Evolutionary conservation across 2,113 vertebrate species (phyloP).

Genomic region (Serilophus lunatus): DNA sequence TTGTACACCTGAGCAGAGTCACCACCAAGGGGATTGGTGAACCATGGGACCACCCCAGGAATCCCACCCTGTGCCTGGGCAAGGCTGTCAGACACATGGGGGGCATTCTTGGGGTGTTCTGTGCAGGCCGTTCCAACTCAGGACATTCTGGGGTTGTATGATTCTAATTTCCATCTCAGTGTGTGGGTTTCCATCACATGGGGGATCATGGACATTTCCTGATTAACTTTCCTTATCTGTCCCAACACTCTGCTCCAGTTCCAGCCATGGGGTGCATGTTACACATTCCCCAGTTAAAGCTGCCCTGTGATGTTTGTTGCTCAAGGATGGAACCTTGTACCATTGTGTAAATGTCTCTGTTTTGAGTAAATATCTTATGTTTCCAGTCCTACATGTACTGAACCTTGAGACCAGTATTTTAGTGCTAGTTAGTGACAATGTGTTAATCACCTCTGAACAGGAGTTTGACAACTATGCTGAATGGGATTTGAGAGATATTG

Average conservation of each 20-base stretch:
- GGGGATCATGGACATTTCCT: neutral
- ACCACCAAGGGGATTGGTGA: neutral
- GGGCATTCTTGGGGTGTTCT: neutral
- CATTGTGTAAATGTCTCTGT: neutral
- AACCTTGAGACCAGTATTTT: neutral
- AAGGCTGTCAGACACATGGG: neutral
- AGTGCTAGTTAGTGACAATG: neutral
- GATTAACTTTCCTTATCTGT: neutral
- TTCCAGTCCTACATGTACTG: neutral
- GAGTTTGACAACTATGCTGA: constrained; percentile 99
- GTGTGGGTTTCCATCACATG: neutral
- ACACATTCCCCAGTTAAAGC: neutral
- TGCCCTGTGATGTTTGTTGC: neutral
- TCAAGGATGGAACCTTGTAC: neutral
- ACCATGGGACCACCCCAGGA: neutral
- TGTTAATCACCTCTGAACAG: constrained; percentile 66
- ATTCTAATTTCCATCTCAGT: neutral
- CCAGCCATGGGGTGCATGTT: neutral
- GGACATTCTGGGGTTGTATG: neutral
- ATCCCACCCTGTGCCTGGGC: neutral
- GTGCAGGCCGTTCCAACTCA: neutral
- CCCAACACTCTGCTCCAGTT: neutral
- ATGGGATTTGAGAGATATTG: constrained; percentile 99
- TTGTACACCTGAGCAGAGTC: neutral
- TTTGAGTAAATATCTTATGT: neutral